Evolutionary conservation across 2,888 invertebrate genomes (phyloP).

Genomic region (Dryobotodes eremita): DNA sequence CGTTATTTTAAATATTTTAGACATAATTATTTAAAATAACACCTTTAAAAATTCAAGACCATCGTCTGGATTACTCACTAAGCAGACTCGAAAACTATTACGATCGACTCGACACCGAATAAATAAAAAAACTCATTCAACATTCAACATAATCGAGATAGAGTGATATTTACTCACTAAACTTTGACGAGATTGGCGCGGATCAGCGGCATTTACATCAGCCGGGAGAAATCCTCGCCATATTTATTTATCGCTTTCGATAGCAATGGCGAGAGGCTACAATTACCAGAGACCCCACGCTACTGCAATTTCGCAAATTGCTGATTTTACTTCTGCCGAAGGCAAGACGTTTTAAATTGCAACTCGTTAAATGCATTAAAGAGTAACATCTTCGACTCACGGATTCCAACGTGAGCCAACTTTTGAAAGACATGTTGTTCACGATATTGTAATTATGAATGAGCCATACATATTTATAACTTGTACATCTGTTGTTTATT

Average conservation of each 20-base stretch:
- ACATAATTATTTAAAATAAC: background rate
- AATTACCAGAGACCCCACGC: conserved; percentile 84
- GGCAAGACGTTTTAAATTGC: conserved; percentile 86
- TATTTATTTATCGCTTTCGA: conserved; percentile 86
- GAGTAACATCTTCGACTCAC: conserved; percentile 71
- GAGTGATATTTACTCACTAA: conserved; percentile 56
- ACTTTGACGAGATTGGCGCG: conserved; percentile 49
- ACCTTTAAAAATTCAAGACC: background rate
- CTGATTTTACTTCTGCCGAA: conserved; percentile 84
- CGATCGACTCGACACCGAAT: background rate
- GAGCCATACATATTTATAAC: conserved; percentile 53
- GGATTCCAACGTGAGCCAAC: conserved; percentile 65
- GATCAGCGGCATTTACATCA: conserved; percentile 61
- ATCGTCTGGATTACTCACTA: background rate
- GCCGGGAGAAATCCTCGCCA: conserved; percentile 76
- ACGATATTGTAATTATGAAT: conserved; percentile 57
- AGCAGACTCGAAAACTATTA: conserved; percentile 6
- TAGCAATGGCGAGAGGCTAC: conserved; percentile 80
- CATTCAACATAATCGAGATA: conserved; percentile 23
- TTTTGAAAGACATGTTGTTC: conserved; percentile 56
- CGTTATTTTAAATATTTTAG: background rate
- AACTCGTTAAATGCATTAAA: conserved; percentile 83
- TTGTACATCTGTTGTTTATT: conserved; percentile 59
- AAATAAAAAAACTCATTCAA: conserved; percentile 32
- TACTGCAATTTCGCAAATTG: conserved; percentile 88